These are phyloP conservation scores for Coreoperca whiteheadi DNA, from an alignment of 2,113 vertebrate species.

Conservation along the genomic window DNA sequence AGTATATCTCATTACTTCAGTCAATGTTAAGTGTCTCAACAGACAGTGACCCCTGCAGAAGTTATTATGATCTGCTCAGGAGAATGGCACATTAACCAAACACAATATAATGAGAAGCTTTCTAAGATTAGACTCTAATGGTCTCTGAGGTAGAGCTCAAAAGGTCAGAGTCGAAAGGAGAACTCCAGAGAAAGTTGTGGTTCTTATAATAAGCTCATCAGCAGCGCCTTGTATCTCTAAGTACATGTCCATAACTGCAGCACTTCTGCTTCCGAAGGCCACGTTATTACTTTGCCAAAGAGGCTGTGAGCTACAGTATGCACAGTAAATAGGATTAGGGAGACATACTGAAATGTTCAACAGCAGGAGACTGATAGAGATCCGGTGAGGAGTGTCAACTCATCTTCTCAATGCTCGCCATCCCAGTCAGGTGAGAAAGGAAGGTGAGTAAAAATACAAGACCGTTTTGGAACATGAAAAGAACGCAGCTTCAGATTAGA, in stretches of 20 bases:
- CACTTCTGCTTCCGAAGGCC: neutral
- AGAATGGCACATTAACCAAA: slow-evolving; percentile 25
- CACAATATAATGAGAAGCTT: slow-evolving; percentile 15
- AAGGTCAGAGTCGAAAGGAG: slow-evolving; percentile 25
- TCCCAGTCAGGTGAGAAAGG: no score
- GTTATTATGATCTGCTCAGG: neutral
- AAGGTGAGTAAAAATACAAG: neutral
- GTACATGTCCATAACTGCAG: neutral
- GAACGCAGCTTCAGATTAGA: neutral
- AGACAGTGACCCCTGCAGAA: neutral
- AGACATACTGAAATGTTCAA: neutral
- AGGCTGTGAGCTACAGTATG: neutral
- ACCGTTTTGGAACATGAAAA: neutral
- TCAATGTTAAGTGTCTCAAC: neutral
- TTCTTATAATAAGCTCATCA: slow-evolving; percentile 36
- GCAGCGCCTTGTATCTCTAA: neutral
- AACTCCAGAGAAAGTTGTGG: slow-evolving; percentile 17
- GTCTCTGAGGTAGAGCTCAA: slow-evolving; percentile 19
- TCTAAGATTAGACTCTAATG: slow-evolving; percentile 25
- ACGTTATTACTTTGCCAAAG: neutral
- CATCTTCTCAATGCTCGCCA: neutral
- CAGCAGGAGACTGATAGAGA: neutral
- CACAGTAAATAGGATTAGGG: slow-evolving; percentile 6
- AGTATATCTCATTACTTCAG: no score
- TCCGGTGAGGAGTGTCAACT: neutral